Percentiles rank a stretch among this genome's conserved stretches.
These are phyloP conservation scores for Acanthosepion lycidas DNA, from an alignment of 2,888 invertebrate genomes.

Conservation along the genomic window DNA sequence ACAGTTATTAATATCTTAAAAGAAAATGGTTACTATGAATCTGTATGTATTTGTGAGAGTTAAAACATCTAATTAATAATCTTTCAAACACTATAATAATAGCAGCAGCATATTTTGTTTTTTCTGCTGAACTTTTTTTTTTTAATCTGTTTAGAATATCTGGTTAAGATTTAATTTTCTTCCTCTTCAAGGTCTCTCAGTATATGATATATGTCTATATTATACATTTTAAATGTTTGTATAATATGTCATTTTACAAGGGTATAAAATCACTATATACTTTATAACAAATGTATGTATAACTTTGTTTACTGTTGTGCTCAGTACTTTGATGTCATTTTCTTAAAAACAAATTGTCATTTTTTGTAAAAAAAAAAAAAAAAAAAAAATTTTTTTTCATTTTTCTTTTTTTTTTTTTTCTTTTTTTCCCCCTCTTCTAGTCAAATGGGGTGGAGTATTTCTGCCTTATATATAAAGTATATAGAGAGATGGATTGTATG, in stretches of 20 bases:
- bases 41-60: neutral
- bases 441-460: neutral
- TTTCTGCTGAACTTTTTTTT: neutral
- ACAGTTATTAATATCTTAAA: neutral
- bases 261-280: neutral
- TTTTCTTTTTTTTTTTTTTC: neutral
- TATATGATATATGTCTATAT: conserved; percentile 35
- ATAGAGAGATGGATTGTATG: neutral
- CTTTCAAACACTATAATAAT: neutral
- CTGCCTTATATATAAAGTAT: conserved; percentile 3
- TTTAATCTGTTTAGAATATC: neutral
- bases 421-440: neutral
- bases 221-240: conserved; percentile 16
- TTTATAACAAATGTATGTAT: neutral
- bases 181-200: neutral
- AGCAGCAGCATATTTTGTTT: too few relatives aligned
- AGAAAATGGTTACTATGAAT: neutral
- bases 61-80: neutral
- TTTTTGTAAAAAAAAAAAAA: neutral
- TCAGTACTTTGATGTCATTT: conserved; percentile 17
- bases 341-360: neutral
- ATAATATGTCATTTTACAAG: neutral
- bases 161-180: neutral
- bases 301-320: conserved; percentile 33
- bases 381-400: too few relatives aligned